Percentiles rank a stretch among this genome's conserved stretches.
phyloP scores from a whole-genome alignment of 2,113 vertebrate genomes.

The Channa maculata region DNA sequence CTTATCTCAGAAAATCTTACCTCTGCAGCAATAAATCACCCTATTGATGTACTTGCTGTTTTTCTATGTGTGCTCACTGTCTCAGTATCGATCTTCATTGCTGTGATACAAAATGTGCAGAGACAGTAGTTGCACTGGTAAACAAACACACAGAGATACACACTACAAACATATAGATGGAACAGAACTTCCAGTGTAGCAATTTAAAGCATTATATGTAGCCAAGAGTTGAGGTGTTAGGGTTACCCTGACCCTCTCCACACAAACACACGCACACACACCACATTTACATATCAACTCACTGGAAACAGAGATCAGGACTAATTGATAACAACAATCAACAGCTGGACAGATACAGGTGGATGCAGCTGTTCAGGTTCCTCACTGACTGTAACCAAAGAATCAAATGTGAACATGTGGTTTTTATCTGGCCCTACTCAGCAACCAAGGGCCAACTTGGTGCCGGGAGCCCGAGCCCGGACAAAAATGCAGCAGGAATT shows the following conservation, averaged over 20 bases:
- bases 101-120: conserved; percentile 53
- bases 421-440: too few species aligned
- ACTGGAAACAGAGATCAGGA: conserved; percentile 33
- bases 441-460: too few species aligned
- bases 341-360: conserved; percentile 60
- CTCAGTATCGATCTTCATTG: conserved; percentile 66
- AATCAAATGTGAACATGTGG: conserved; percentile 15
- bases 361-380: conserved; percentile 46
- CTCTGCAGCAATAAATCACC: conserved; percentile 64
- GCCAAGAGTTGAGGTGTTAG: conserved; percentile 9
- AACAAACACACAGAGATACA: conserved; percentile 14
- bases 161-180: conserved; percentile 20
- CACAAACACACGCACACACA: not conserved
- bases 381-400: conserved; percentile 28
- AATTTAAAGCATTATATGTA: conserved; percentile 4
- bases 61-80: conserved; percentile 63
- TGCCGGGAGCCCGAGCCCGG: too few species aligned
- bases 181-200: conserved; percentile 17
- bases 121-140: conserved; percentile 12
- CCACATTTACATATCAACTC: conserved; percentile 61
- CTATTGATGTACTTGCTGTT: conserved; percentile 61
- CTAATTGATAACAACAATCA: conserved; percentile 72
- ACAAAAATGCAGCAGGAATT: too few species aligned
- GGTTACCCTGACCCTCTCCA: conserved; percentile 19
- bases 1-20: conserved; percentile 45